phyloP scores from a whole-genome alignment of 2,113 vertebrate genomes.

The Xiphias gladius region DNA sequence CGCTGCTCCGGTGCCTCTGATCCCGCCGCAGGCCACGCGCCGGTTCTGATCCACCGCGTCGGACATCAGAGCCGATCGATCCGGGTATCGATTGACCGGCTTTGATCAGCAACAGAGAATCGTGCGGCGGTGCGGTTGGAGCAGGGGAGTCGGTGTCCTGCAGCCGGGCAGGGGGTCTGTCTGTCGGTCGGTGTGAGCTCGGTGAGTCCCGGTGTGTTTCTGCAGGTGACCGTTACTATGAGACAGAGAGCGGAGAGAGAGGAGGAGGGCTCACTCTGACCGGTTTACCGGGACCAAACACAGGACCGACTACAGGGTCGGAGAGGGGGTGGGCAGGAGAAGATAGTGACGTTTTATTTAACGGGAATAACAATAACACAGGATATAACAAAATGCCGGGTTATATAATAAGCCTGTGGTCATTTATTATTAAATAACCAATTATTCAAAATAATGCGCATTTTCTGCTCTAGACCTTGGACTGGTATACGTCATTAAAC shows the following conservation, averaged over 20 bases:
- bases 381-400: too few species aligned
- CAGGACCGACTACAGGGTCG: too few species aligned
- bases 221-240: conserved; percentile 82
- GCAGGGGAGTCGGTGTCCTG: background rate
- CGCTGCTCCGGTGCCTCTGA: conserved; percentile 27
- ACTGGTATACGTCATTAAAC: too few species aligned
- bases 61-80: conserved; percentile 40
- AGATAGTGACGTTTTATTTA: too few species aligned
- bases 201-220: conserved; percentile 61
- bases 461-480: too few species aligned
- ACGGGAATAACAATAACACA: too few species aligned
- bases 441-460: too few species aligned
- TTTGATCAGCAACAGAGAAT: background rate
- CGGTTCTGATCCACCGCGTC: conserved; percentile 28
- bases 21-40: conserved; percentile 59
- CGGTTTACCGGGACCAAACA: background rate
- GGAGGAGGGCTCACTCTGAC: conserved; percentile 47
- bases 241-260: conserved; percentile 32
- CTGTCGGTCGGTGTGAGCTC: conserved; percentile 51
- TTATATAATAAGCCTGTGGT: too few species aligned
- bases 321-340: too few species aligned
- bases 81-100: conserved; percentile 36
- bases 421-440: too few species aligned
- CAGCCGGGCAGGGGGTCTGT: background rate
- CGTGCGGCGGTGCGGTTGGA: background rate